These are phyloP conservation scores for Eupeodes luniger DNA, from an alignment of 2,888 invertebrate genomes.

Conservation along the genomic window DNA sequence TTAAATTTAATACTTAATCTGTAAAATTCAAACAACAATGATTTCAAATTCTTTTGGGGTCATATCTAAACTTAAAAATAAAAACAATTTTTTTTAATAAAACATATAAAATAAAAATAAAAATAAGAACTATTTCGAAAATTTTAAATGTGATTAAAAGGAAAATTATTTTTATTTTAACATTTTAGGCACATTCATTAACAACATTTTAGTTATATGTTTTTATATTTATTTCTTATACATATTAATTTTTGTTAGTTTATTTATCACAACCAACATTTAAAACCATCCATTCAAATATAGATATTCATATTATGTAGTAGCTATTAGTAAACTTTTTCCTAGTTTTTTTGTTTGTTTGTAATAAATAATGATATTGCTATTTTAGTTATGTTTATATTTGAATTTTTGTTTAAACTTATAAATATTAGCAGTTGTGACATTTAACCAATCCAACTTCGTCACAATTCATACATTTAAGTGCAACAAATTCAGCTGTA, in stretches of 20 bases:
- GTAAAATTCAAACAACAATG: no score
- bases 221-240: not conserved
- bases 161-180: not conserved
- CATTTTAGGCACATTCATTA: constrained; percentile 61
- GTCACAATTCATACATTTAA: constrained; percentile 98
- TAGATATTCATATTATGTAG: no score
- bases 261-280: constrained; percentile 68
- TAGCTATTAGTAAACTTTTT: constrained; percentile 6
- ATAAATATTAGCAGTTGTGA: constrained; percentile 88
- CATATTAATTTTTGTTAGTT: constrained; percentile 23
- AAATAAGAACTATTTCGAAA: not conserved
- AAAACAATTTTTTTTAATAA: no score
- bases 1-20: no score
- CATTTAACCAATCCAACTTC: constrained; percentile 97
- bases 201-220: not conserved
- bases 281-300: constrained; percentile 34
- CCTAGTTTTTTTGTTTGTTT: constrained; percentile 23
- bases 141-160: not conserved
- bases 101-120: no score
- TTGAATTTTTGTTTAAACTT: not conserved
- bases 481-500: constrained; percentile 95
- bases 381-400: constrained; percentile 12
- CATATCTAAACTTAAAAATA: no score
- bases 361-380: constrained; percentile 59
- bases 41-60: no score